Base-by-base conservation (phyloP, 2,797 vertebrate genomes). In the Cirrhinus molitorella region DNA sequence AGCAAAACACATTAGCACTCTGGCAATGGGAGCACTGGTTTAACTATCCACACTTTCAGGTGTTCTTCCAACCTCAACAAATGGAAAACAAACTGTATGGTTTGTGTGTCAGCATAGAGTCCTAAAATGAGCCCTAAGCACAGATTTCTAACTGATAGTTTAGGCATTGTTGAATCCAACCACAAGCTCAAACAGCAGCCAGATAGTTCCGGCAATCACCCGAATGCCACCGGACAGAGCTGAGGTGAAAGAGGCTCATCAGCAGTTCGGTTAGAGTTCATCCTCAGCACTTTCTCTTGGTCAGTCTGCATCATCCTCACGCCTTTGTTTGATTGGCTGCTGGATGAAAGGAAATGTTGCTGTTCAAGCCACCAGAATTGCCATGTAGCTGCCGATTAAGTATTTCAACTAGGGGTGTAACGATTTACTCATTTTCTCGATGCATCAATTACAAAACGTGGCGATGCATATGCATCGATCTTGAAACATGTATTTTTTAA, bases 1-100 rank as follows among this genome's bases (percentile, higher is more conserved):
- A 85, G 78, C 47, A 87, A 72, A 85, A 85, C 87, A 65, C 55
- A 83, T 90, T 85, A 89, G 63, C 84, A 63, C 80, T 75, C 59
- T 37, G 47, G 72, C 57, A 66, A 61, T 76, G 59, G 49, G 55
- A 28, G 34, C 34, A 28, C 59, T 71, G 73, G 21, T 79, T 73
- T 31, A 77, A 55, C 31, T 43, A 59, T 66, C 55, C 63, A 55
- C 3, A 40, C 12, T 71, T 31, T 4, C 16, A 31, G 61, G 28
- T 31, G 28, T 63, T 63, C 31, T 3, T 57, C 16, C 45, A 19
- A 6, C 25, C 25, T 53, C 28, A 37, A 12, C 12, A n/a, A 40
- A 67, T 5, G 19, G 7, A 34, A 63, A 34, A 8, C 61, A 63
- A 28, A 34, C 61, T 37, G 17, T 66, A 31, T 21, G 34, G 9